Evolutionary conservation across 2,113 vertebrate genomes (phyloP), one percentile per base, ranked within the genome.

Genomic region (Malaclemys terrapin): DNA sequence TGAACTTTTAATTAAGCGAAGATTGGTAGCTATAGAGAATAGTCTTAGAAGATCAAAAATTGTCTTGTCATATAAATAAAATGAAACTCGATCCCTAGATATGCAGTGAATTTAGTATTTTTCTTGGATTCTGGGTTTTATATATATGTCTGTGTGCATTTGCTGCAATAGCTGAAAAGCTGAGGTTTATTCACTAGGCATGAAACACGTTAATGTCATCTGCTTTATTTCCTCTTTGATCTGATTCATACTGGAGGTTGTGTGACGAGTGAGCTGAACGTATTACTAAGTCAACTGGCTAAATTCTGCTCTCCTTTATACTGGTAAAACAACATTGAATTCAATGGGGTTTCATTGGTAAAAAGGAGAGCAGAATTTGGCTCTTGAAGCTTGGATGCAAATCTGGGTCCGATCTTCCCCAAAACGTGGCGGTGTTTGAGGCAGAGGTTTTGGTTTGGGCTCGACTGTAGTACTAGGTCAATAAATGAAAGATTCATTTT

Each of bases 1-100:
- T 96, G 91, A 95, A 82, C 89, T 97, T 95, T 98, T 97, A 91
- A 97, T 97, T 98, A 97, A 95, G 88, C n/a, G 38, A 90, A 91
- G 79, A 90, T 24, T 76, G 80, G 89, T 96, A 90, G 82, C 54
- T 86, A 27, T 38, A 93, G 96, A 93, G 24, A 90, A 38, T 1
- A 62, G 8, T 86, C 82, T 90, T 93, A 91, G 88, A 80, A 94
- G 47, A 59, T 83, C 5, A 95, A 95, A 93, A 82, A 88, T 38
- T 93, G 85, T 25, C 59, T 3, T 84, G 56, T 85, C 91, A 50
- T 85, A 35, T 38, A 94, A 92, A 84, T 90, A 89, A 35, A 45
- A 88, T 91, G 47, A 95, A 94, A 69, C 92, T 96, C 24, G 76
- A 2, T 93, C 92, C 86, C 65, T 69, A 87, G 11, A 24, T 47